Base-by-base conservation (phyloP, 2,797 vertebrate species). In the Buphagus erythrorhynchus region DNA sequence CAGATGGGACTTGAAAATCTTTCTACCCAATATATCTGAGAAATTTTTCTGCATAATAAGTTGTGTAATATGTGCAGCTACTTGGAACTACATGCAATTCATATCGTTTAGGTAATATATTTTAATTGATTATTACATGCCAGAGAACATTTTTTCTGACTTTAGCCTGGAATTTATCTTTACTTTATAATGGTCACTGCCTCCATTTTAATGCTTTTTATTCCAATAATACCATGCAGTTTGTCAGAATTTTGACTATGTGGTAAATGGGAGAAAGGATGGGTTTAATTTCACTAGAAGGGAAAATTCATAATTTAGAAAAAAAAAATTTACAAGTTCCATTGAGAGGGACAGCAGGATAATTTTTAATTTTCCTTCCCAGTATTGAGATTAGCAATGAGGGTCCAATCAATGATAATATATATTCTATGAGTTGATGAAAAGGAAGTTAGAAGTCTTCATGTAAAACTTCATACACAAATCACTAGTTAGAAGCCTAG, bases 341-440 rank as follows among this genome's bases (percentile, higher is more conserved):
- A 75, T 16, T 52, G 79, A 87, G 71, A 85, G 48, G 45, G 63
- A 82, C 48, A 78, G 66, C 2, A 4, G 42, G 42, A 29, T 86
- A 59, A 79, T 87, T 93, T 97, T 76, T 94, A 22, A 80, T 92
- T 82, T 9, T 86, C 89, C 63, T 89, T 92, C 54, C n/a, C 24
- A 71, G n/a, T 12, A 15, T 10, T 69, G 59, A 90, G 71, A 77
- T 89, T 76, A 80, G 59, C 45, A 90, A 29, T 28, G 63, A 95
- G 52, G 29, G 75, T 46, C 78, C 71, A 94, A 68, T 95, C 94
- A 87, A 71, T 67, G 87, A 19, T 95, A 67, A 88, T 89, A 85
- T 80, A 67, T 49, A 83, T 77, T 74, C 87, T 46, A 57, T 33
- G 61, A 91, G 52, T 45, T 94, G 72, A 92, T 83, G 84, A 89